Evolutionary conservation across 1,140 invertebrate genomes (phyloP).

Genomic region (Charaxes varanes): DNA sequence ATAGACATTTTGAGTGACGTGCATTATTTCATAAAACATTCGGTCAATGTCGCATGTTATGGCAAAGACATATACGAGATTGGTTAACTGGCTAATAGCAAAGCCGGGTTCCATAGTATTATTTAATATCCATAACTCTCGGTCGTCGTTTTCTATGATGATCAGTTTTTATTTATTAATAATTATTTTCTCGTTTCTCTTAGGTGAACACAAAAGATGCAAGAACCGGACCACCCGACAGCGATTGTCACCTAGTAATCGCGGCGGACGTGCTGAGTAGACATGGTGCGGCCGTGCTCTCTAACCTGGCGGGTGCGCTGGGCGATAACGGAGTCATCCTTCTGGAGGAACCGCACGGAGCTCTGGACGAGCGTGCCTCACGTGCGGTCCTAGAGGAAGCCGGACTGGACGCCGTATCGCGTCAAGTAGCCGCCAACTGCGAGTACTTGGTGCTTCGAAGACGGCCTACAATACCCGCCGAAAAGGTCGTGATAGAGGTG

Average conservation of each 20-base stretch:
- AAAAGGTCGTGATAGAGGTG: conserved; percentile 74
- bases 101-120: too few species aligned
- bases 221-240: conserved; percentile 71
- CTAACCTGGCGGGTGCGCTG: conserved; percentile 78
- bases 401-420: conserved; percentile 73
- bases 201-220: conserved; percentile 70
- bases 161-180: not conserved
- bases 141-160: too few species aligned
- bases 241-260: conserved; percentile 80
- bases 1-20: too few species aligned
- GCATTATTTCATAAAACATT: too few species aligned
- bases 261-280: conserved; percentile 76
- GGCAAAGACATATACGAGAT: too few species aligned
- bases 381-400: conserved; percentile 47
- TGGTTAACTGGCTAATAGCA: too few species aligned
- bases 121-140: too few species aligned
- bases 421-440: conserved; percentile 75
- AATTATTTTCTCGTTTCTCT: not conserved
- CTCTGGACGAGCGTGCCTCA: conserved; percentile 66
- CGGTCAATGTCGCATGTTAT: too few species aligned
- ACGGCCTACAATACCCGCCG: conserved; percentile 41
- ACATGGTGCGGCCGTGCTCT: conserved; percentile 70
- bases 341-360: conserved; percentile 80
- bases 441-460: conserved; percentile 78
- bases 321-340: conserved; percentile 85